phyloP scores from a whole-genome alignment of 2,797 vertebrate species.

The Rousettus madagascariensis region DNA sequence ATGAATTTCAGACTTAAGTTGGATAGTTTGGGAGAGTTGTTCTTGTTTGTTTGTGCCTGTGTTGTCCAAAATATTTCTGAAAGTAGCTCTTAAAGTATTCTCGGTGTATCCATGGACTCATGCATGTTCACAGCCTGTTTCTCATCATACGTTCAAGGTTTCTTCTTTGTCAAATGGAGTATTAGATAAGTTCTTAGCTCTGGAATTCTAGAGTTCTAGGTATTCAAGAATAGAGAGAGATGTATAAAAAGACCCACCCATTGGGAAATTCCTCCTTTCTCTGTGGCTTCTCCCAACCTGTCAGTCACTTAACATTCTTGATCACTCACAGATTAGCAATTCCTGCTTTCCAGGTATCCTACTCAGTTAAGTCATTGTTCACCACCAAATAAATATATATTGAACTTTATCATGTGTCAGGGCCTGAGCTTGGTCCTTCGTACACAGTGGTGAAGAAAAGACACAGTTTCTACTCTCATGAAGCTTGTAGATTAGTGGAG shows the following conservation, averaged over 20 bases:
- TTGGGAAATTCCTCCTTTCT: background rate
- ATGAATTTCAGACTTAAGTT: constrained; percentile 51
- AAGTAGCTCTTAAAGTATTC: constrained; percentile 58
- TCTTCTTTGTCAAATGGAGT: constrained; percentile 30
- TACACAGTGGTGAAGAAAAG: background rate
- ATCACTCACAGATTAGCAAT: background rate
- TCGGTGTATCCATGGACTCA: constrained; percentile 31
- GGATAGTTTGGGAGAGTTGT: background rate
- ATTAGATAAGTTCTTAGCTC: background rate
- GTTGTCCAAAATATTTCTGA: constrained; percentile 70
- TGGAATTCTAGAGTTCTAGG: constrained; percentile 29
- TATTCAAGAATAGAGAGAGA: background rate
- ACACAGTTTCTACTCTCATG: background rate
- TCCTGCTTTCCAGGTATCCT: background rate
- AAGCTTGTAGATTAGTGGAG: background rate
- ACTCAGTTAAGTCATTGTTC: background rate
- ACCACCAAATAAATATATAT: background rate
- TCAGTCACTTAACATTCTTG: background rate
- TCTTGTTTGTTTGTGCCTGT: constrained; percentile 48
- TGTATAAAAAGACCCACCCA: background rate
- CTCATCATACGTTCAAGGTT: background rate
- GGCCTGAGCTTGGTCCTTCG: background rate
- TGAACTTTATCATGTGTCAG: background rate
- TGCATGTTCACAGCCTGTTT: constrained; percentile 52
- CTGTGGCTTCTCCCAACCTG: background rate